phyloP scores from a whole-genome alignment of 2,888 invertebrate genomes.

The Metallyticus violacea region DNA sequence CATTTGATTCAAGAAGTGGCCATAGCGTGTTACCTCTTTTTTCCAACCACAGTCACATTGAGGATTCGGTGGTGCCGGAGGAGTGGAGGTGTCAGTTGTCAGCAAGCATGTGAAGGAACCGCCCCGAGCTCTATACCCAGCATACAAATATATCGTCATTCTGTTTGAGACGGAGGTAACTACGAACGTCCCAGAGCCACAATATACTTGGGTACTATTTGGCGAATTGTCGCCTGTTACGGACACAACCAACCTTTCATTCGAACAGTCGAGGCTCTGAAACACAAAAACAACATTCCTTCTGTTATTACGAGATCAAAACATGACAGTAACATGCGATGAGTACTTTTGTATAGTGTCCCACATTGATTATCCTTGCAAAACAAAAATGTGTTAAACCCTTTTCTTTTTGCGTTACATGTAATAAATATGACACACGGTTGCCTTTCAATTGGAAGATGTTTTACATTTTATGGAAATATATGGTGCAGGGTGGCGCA shows the following conservation, averaged over 20 bases:
- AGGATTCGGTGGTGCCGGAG: slow-evolving; percentile 28
- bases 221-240: background rate
- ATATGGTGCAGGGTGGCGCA: too few relatives aligned
- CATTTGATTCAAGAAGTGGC: too few relatives aligned
- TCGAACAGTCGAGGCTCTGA: background rate
- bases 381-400: too few relatives aligned
- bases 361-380: too few relatives aligned
- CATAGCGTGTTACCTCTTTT: background rate
- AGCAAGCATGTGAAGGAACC: background rate
- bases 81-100: background rate
- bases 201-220: background rate
- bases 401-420: too few relatives aligned
- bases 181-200: background rate
- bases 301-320: too few relatives aligned
- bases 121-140: background rate
- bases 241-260: background rate
- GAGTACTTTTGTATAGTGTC: too few relatives aligned
- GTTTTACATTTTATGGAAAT: too few relatives aligned
- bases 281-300: too few relatives aligned
- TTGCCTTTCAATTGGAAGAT: too few relatives aligned
- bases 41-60: slow-evolving; percentile 57
- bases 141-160: background rate
- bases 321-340: too few relatives aligned
- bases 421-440: too few relatives aligned
- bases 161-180: background rate